These are phyloP conservation scores for Meganola albula DNA, from an alignment of 2,888 invertebrate species.

Conservation along the genomic window DNA sequence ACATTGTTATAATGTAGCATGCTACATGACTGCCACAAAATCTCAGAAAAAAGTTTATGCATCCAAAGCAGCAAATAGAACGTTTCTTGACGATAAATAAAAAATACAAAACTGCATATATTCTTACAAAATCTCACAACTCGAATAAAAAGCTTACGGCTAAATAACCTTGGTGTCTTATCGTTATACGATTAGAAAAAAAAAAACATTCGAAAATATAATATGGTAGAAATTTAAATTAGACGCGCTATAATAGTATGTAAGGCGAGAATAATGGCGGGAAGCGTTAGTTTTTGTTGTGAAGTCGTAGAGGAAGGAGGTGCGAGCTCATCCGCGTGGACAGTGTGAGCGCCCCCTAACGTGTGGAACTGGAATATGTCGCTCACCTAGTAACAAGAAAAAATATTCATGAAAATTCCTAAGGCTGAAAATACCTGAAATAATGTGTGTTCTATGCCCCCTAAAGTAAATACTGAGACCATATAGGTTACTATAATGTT, in stretches of 20 bases:
- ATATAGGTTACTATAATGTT: no score
- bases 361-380: constrained; percentile 86
- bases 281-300: constrained; percentile 27
- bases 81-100: no score
- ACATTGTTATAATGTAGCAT: no score
- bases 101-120: constrained; percentile 10
- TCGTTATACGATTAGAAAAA: constrained; percentile 44
- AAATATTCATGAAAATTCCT: no score
- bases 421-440: no score
- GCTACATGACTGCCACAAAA: no score
- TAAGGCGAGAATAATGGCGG: constrained; percentile 34
- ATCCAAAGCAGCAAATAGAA: no score
- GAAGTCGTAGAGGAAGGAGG: constrained; percentile 54
- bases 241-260: constrained; percentile 35
- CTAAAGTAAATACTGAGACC: no score
- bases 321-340: constrained; percentile 63
- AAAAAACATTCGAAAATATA: constrained; percentile 24
- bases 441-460: no score
- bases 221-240: constrained; percentile 31
- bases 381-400: constrained; percentile 78
- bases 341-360: constrained; percentile 75
- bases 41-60: no score
- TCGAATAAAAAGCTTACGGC: constrained; percentile 38
- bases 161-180: constrained; percentile 42
- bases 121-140: constrained; percentile 37